Evolutionary conservation across 2,888 invertebrate genomes (phyloP).

Genomic region (Diogma glabrata): DNA sequence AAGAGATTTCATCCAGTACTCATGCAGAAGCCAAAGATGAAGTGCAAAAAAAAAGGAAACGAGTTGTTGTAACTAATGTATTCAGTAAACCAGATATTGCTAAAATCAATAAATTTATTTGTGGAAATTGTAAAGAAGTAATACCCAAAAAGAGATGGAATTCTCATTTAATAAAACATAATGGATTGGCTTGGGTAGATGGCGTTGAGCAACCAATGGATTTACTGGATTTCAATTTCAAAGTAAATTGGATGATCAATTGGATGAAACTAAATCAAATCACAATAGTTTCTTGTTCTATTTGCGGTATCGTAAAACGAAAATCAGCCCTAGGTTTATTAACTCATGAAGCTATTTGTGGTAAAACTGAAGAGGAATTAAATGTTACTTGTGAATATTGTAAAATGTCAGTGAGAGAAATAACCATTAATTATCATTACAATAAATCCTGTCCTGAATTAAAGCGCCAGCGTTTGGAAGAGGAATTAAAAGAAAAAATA

Average conservation of each 20-base stretch:
- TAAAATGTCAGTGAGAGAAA: conserved; percentile 9
- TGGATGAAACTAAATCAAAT: conserved; percentile 21
- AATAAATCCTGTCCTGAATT: background rate
- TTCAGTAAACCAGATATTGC: no score
- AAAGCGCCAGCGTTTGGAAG: background rate
- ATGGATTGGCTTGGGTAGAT: conserved; percentile 31
- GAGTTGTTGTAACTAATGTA: no score
- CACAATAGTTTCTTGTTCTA: conserved; percentile 25
- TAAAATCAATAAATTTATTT: no score
- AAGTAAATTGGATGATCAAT: conserved; percentile 21
- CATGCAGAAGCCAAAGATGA: no score
- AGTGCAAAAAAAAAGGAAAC: no score
- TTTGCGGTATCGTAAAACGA: conserved; percentile 24
- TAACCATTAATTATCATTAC: background rate
- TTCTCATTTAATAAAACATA: conserved; percentile 27
- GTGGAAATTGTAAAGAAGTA: conserved; percentile 29
- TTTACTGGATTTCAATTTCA: conserved; percentile 20
- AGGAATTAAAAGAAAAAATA: background rate
- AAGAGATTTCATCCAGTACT: no score
- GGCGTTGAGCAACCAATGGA: conserved; percentile 22
- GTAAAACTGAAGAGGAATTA: conserved; percentile 17
- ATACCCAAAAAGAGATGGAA: conserved; percentile 21
- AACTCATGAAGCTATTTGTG: conserved; percentile 28
- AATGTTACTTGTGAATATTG: conserved; percentile 27
- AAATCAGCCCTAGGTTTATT: conserved; percentile 27